Percentiles rank a stretch among this genome's conserved stretches.
Evolutionary conservation across 2,113 vertebrate species (phyloP).

Genomic region (Xyliphius kryptos): DNA sequence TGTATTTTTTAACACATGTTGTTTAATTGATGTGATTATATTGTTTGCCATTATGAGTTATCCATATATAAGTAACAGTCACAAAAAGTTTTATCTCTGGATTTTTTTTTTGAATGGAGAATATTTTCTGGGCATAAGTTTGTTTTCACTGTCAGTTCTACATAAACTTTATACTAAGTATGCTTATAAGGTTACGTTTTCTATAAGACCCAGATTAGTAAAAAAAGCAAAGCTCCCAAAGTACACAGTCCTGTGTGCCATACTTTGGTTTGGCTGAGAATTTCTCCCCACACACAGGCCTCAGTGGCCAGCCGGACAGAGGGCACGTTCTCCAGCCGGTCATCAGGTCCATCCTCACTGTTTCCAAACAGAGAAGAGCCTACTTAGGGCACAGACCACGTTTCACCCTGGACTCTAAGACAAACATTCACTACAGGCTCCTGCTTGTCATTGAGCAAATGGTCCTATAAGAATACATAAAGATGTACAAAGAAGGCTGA

Average conservation of each 20-base stretch:
- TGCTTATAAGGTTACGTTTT: constrained; percentile 47
- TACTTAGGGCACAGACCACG: constrained; percentile 25
- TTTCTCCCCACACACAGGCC: constrained; percentile 47
- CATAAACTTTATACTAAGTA: constrained; percentile 47
- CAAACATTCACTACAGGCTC: constrained; percentile 25
- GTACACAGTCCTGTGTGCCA: constrained; percentile 51
- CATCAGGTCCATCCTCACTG: constrained; percentile 35
- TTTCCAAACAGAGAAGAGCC: constrained; percentile 33
- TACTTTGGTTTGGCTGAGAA: constrained; percentile 57
- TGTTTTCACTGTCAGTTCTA: constrained; percentile 46
- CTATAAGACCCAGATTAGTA: constrained; percentile 34
- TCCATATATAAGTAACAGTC: no score
- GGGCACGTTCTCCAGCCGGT: constrained; percentile 55
- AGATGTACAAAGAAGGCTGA: constrained; percentile 18
- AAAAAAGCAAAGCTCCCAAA: constrained; percentile 43
- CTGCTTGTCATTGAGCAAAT: constrained; percentile 32
- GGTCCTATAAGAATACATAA: constrained; percentile 26
- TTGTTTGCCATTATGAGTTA: no score
- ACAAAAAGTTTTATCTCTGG: no score
- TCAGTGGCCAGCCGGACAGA: constrained; percentile 56
- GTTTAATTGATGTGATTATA: no score
- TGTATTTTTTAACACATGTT: no score
- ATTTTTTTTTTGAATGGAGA: no score
- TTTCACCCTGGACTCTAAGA: constrained; percentile 17
- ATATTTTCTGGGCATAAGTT: no score